Conservation (phyloP, 2,888 invertebrate genomes). For the Caenorhabditis sulstoni region DNA sequence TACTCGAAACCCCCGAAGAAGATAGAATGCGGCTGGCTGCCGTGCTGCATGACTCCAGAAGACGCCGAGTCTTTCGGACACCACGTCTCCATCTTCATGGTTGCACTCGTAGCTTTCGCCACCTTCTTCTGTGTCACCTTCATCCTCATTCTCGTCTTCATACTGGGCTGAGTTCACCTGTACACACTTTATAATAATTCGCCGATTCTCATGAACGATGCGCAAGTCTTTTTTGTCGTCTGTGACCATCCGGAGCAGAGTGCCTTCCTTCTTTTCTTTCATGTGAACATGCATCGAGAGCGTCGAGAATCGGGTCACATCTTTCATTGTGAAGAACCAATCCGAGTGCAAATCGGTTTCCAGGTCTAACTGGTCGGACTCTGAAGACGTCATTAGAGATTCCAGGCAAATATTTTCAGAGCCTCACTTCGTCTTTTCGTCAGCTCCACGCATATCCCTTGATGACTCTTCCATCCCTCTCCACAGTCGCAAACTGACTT, state of each 20-base stretch:
- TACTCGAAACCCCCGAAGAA: conserved; percentile 41
- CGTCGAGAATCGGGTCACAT: conserved; percentile 35
- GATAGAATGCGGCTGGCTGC: conserved; percentile 69
- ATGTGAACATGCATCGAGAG: conserved; percentile 42
- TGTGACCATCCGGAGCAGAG: conserved; percentile 42
- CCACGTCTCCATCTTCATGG: conserved; percentile 75
- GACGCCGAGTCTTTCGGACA: conserved; percentile 72
- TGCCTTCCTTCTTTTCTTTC: conserved; percentile 47
- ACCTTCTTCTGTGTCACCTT: conserved; percentile 75
- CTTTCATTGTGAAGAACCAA: conserved; percentile 24
- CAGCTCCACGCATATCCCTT: conserved; percentile 41
- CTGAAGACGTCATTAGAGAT: no score
- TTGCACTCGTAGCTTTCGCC: conserved; percentile 72
- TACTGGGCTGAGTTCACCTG: conserved; percentile 61
- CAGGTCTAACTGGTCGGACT: conserved; percentile 30
- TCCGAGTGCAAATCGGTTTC: conserved; percentile 36
- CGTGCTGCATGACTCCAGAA: conserved; percentile 72
- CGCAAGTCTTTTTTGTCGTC: conserved; percentile 49
- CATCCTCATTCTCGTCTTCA: conserved; percentile 72
- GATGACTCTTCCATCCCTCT: conserved; percentile 54
- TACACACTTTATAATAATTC: conserved; percentile 62
- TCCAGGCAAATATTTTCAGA: no score
- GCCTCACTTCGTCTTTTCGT: conserved; percentile 26
- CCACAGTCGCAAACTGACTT: conserved; percentile 64
- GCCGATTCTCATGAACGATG: conserved; percentile 52